phyloP scores from a whole-genome alignment of 2,113 vertebrate species.

The Octodon degus region DNA sequence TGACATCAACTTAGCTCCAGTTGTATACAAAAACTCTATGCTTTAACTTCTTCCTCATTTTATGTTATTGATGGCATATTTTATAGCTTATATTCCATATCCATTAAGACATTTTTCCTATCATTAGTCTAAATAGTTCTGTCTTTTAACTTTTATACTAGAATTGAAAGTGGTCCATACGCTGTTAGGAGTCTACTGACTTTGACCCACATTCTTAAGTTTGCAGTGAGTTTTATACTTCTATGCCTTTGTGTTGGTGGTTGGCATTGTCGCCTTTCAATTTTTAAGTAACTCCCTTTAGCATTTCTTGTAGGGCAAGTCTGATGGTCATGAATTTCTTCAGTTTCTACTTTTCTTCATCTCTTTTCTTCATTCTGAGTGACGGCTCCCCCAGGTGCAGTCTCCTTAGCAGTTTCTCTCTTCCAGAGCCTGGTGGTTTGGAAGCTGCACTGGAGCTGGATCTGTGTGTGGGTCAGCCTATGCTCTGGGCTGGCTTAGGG shows the following conservation, averaged over 20 bases:
- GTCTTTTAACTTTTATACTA: not conserved
- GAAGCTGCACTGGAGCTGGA: not conserved
- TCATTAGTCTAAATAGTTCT: not conserved
- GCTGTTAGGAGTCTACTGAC: not conserved
- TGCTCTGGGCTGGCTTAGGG: not conserved
- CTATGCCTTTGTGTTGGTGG: not conserved
- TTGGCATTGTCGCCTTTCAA: not conserved
- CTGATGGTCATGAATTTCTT: not conserved
- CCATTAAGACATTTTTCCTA: not conserved
- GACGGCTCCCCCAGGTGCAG: not conserved
- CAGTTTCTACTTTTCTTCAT: not conserved
- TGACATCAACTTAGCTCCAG: not conserved
- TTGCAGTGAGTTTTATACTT: not conserved
- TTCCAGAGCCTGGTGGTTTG: not conserved
- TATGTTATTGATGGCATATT: not conserved
- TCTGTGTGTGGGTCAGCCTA: not conserved
- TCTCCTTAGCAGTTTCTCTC: not conserved
- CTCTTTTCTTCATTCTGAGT: not conserved
- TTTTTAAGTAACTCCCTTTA: not conserved
- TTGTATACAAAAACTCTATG: not conserved
- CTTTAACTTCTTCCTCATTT: not conserved
- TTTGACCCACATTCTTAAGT: not conserved
- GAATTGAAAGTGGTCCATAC: not conserved
- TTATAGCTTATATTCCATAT: not conserved
- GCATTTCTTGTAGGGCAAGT: not conserved